A percentile compares a stretch with the other conserved stretches of the same genome.
phyloP scores from a whole-genome alignment of 2,797 vertebrate species.

The Hippopotamyrus pictus region DNA sequence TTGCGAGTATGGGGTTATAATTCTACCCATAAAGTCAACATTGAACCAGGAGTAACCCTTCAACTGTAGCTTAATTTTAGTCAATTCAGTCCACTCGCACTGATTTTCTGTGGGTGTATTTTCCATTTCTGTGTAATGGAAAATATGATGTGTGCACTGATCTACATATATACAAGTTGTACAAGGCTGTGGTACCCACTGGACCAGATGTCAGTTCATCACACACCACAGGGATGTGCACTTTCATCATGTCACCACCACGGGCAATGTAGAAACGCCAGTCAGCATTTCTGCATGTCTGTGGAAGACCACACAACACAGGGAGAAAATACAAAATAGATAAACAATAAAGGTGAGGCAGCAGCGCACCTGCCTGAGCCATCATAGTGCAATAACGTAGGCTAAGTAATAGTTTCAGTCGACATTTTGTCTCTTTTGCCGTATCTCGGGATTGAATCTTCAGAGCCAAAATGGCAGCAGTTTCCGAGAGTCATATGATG shows the following conservation, averaged over 20 bases:
- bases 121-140: neutral
- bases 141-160: neutral
- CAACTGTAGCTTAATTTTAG: neutral
- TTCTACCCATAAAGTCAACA: neutral
- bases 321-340: neutral
- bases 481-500: neutral
- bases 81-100: neutral
- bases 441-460: neutral
- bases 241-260: neutral
- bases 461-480: constrained; percentile 19
- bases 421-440: constrained; percentile 19
- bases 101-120: neutral
- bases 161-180: neutral
- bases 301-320: neutral
- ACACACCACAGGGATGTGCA: neutral
- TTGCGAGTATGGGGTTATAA: neutral
- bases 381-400: neutral
- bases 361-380: neutral
- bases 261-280: neutral
- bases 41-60: neutral
- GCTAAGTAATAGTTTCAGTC: neutral
- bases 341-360: neutral
- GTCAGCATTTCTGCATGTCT: neutral
- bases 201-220: neutral
- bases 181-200: neutral